Base-by-base conservation (phyloP, 2,888 invertebrate species). In the Eumerus sabulonum region DNA sequence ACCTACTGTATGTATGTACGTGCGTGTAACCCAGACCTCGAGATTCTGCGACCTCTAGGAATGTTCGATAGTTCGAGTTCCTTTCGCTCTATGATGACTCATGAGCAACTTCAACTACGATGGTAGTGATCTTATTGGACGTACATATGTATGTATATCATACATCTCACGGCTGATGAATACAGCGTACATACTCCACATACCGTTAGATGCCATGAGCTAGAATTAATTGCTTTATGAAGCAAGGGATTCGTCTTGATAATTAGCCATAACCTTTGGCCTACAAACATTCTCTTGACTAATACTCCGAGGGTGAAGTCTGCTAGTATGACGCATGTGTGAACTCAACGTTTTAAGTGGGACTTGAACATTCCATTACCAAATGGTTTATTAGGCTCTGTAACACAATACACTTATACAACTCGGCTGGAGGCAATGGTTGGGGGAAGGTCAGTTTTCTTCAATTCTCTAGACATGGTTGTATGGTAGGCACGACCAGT, bases 11-110 rank as follows among this genome's bases (percentile, higher is more conserved):
- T 48, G 60, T 47, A 35, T 18, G 48, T 35, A 45, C 27, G 36
- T 45, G 7, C 18, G 64, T 45, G 68, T 62, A 70, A 60, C 60
- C 70, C 70, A 70, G 70, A 70, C 70, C 70, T 70, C 60, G 53
- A 42, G 45, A 47, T 38, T 51, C n/a, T 51, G 11, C 17, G 68
- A 68, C 60, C 62, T 60, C 40, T 13, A 27, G 3, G 27, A 27
- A 27, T 27, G 27, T 7, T 27, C 27, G 27, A 27, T 27, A 27
- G 27, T 27, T 7, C 27, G 27, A 4, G 27, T 27, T 27, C 7
- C 27, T 27, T 27, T 27, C 3, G 7, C 27, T 27, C 27, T 27
- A 27, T 7, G 27, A 27, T 27, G 27, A 27, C 7, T 27, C 27
- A 27, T 27, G 27, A 27, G 3, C 27, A 27, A 27, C 7, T 27